Evolutionary conservation across 2,797 vertebrate genomes (phyloP).

Genomic region (Muscicapa striata): DNA sequence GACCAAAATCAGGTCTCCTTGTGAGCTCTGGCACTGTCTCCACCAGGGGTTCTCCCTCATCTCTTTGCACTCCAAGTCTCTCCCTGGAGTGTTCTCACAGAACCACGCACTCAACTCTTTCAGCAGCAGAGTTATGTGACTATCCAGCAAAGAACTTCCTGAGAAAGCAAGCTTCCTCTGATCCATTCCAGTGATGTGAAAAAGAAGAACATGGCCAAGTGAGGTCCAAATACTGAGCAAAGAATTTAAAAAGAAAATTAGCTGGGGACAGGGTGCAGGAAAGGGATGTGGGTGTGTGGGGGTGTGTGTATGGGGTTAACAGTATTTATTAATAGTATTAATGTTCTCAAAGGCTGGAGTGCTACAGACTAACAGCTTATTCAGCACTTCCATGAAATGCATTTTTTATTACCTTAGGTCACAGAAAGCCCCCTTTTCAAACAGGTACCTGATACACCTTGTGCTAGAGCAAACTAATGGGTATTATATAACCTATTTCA

Average conservation of each 20-base stretch:
- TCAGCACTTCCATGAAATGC: neutral
- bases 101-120: neutral
- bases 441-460: neutral
- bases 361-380: neutral
- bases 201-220: neutral
- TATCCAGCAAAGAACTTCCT: neutral
- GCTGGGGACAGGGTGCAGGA: rapidly evolving
- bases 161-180: neutral
- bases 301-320: neutral
- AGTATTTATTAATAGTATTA: neutral
- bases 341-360: neutral
- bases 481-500: neutral
- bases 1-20: neutral
- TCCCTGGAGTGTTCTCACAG: neutral
- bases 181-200: neutral
- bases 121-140: rapidly evolving
- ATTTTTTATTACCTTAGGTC: neutral
- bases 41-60: neutral
- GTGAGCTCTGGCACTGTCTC: rapidly evolving
- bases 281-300: rapidly evolving
- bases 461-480: neutral
- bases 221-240: neutral
- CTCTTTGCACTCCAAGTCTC: neutral
- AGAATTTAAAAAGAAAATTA: neutral
- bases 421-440: neutral